Evolutionary conservation across 2,888 invertebrate genomes (phyloP), one percentile per base, ranked within the genome.

Genomic region (Brachyptera risi): DNA sequence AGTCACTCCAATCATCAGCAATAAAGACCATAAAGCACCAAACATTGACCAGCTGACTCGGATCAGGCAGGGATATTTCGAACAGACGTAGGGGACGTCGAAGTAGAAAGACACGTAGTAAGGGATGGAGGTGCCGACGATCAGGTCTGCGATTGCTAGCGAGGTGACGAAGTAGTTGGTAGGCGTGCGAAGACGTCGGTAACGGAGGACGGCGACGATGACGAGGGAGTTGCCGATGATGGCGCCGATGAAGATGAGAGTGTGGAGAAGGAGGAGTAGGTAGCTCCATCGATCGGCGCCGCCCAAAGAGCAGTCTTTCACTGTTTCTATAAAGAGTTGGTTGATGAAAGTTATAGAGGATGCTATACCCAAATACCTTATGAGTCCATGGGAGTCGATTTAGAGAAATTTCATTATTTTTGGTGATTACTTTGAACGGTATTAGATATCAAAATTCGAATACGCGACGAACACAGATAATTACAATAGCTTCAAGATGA

Each of bases 41-140:
- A 61, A 68, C 26, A 65, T 63, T 56, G 65, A 62, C 61, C 58
- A 66, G 1, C 37, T 64, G 62, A 68, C 66, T 11, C 68, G 47
- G 13, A 68, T 44, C 31, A 68, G 54, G 56, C 68, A 69, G 19
- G 63, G 62, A 51, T 47, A 60, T 11, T 65, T 63, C 26, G 65
- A 26, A 51, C 70, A 69, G 2, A 62, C 58, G 13, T 66, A 63
- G 4, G 57, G 56, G 1, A 67, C 63, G 50, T 68, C 64, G 42
- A 69, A 68, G 60, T 69, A 69, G 62, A 69, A 69, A n/a, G 65
- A 62, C 23, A 69, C 57, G 58, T 69, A 69, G 60, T 65, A 69
- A 9, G 68, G 68, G 1, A 68, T 64, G 40, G 62, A 63, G 7
- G 68, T 42, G 3, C 66, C 66, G 7, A 67, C 66, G 26, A 68